These are phyloP conservation scores for Ostrea edulis DNA, from an alignment of 1,140 invertebrate genomes.

Conservation along the genomic window DNA sequence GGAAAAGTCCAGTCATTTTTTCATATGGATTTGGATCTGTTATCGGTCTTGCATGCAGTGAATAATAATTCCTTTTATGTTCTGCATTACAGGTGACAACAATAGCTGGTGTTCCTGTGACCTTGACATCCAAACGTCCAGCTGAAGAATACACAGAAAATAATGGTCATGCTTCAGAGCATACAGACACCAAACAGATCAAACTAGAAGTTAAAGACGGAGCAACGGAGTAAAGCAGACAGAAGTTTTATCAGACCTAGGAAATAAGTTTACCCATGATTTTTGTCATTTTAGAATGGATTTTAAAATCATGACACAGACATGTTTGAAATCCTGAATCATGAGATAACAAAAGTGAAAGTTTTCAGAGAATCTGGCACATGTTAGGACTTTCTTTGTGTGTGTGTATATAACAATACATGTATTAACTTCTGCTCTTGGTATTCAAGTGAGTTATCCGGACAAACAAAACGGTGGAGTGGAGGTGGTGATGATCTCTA, in stretches of 20 bases:
- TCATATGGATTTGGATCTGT: too few relatives aligned
- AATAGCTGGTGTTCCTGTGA: constrained; percentile 58
- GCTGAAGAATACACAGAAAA: constrained; percentile 54
- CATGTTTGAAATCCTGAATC: constrained; percentile 28
- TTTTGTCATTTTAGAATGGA: constrained; percentile 35
- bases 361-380: constrained; percentile 6
- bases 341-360: neutral
- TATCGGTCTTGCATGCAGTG: too few relatives aligned
- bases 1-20: too few relatives aligned
- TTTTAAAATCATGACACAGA: constrained; percentile 24
- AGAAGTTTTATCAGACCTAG: neutral
- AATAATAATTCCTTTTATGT: neutral
- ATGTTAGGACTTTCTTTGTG: neutral
- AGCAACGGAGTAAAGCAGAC: constrained; percentile 21
- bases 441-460: constrained; percentile 9
- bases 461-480: neutral
- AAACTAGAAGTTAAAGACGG: constrained; percentile 61
- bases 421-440: constrained; percentile 21
- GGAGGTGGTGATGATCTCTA: neutral
- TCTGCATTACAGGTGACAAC: constrained; percentile 58
- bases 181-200: constrained; percentile 59
- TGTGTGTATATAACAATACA: constrained; percentile 25
- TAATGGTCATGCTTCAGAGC: constrained; percentile 43
- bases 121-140: constrained; percentile 60
- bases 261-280: neutral